Evolutionary conservation across 2,888 invertebrate species (phyloP), one percentile per base, ranked within the genome.

Genomic region (Vanessa cardui): DNA sequence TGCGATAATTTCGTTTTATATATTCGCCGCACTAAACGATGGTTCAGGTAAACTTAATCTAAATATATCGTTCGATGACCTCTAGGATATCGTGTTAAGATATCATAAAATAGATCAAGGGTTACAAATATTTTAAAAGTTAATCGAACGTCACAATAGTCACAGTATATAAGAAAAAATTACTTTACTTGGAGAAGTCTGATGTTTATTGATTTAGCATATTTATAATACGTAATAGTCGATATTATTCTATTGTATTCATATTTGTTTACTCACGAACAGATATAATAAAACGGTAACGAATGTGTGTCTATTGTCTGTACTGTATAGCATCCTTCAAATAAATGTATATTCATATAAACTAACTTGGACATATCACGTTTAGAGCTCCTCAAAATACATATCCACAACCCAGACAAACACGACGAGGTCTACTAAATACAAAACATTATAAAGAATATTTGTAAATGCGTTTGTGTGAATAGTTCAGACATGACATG

Each of bases 241-340:
- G 45, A 59, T 65, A 39, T 59, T 65, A 39, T 49, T 39, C 18
- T 58, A 58, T 64, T 58, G 16, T 52, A 26, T 59, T 52, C 44
- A 59, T 49, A 64, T 58, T 33, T n/a, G 16, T 21, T 21, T 6
- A 59, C 59, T 18, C 9, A 44, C 59, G 45, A 58, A 50, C 59
- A 16, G 52, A 44, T 64, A 50, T 12, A 20, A 50, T 21, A 20
- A 50, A 50, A 21, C 50, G 20, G 20, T 50, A 21, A 21, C 12
- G 9, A 21, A 21, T 39, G 31, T 33, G 7, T 33, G 39, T 12
- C 39, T 39, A 39, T 39, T 12, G 39, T 12, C 39, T 39, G 12
- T 12, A 12, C 39, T 39, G 39, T 39, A 39, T 12, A 39, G 12
- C 12, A 4, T 39, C 39, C 4, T 39, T 9, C 9, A 39, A 0